Evolutionary conservation across 2,888 invertebrate species (phyloP).

Genomic region (Cerastoderma edule): DNA sequence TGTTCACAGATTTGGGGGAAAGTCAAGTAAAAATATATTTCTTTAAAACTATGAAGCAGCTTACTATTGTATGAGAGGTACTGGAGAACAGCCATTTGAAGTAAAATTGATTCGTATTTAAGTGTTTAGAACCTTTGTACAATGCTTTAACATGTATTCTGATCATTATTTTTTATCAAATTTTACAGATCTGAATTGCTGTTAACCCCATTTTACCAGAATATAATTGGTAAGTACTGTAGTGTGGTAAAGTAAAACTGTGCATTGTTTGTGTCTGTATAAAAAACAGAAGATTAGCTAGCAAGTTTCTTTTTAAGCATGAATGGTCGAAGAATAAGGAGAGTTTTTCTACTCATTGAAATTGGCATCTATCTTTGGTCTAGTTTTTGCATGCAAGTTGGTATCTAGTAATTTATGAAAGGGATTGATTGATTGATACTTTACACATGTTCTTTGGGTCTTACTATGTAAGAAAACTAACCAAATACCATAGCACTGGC

Average conservation of each 20-base stretch:
- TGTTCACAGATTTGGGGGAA: neutral
- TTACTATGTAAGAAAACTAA: too few species aligned
- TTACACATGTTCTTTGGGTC: too few species aligned
- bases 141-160: neutral
- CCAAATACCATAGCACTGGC: too few species aligned
- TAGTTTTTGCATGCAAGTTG: too few species aligned
- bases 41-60: neutral
- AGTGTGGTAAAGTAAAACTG: too few species aligned
- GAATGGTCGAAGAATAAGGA: too few species aligned
- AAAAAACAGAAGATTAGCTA: too few species aligned
- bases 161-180: neutral
- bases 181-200: slow-evolving; percentile 24
- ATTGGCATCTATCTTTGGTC: too few species aligned
- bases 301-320: too few species aligned
- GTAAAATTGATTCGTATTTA: neutral
- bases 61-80: neutral
- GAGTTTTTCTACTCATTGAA: too few species aligned
- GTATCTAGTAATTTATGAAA: too few species aligned
- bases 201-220: slow-evolving; percentile 10
- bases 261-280: neutral
- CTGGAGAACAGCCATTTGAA: neutral
- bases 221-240: slow-evolving; percentile 11
- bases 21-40: neutral
- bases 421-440: too few species aligned
- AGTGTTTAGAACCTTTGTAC: neutral